phyloP scores from a whole-genome alignment of 2,888 invertebrate species.

The Dynastes tityus region DNA sequence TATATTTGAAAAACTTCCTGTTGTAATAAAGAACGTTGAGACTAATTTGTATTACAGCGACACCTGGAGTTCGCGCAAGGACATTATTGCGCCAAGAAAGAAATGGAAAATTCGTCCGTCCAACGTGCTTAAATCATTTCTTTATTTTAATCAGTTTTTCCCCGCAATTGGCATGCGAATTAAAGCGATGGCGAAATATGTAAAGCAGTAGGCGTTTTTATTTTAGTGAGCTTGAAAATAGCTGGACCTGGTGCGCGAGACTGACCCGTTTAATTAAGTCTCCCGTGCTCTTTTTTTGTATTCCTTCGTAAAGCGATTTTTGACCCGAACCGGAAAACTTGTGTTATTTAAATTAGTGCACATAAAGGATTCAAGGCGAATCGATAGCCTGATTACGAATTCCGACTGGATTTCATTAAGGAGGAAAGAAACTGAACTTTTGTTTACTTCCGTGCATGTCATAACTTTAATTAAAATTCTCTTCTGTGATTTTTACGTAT shows the following conservation, averaged over 20 bases:
- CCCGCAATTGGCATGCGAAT: slow-evolving; percentile 32
- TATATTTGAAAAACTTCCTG: slow-evolving; percentile 50
- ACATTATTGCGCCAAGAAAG: slow-evolving; percentile 7
- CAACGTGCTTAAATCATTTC: slow-evolving; percentile 34
- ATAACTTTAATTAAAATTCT: slow-evolving; percentile 43
- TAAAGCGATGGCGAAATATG: slow-evolving; percentile 43
- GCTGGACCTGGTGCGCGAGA: slow-evolving; percentile 34
- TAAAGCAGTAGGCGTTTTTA: slow-evolving; percentile 46
- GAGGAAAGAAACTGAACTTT: slow-evolving; percentile 31
- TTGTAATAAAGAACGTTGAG: slow-evolving; percentile 41
- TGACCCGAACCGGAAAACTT: slow-evolving; percentile 28
- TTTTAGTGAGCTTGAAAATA: slow-evolving; percentile 23
- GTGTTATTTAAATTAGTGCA: slow-evolving; percentile 37
- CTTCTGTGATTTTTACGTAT: background rate
- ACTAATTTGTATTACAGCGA: slow-evolving; percentile 46
- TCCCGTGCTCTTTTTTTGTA: slow-evolving; percentile 2
- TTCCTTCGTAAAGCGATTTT: slow-evolving; percentile 41
- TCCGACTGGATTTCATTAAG: slow-evolving; percentile 33
- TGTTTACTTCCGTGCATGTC: slow-evolving; percentile 35
- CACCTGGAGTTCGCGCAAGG: slow-evolving; percentile 39
- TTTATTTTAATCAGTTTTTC: slow-evolving; percentile 38
- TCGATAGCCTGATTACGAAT: slow-evolving; percentile 38
- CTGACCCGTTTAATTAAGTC: slow-evolving; percentile 45
- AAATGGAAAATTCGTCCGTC: slow-evolving; percentile 24
- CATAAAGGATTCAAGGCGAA: slow-evolving; percentile 29